Conservation (phyloP, 1,140 invertebrate species). For the Brachionus calyciflorus region DNA sequence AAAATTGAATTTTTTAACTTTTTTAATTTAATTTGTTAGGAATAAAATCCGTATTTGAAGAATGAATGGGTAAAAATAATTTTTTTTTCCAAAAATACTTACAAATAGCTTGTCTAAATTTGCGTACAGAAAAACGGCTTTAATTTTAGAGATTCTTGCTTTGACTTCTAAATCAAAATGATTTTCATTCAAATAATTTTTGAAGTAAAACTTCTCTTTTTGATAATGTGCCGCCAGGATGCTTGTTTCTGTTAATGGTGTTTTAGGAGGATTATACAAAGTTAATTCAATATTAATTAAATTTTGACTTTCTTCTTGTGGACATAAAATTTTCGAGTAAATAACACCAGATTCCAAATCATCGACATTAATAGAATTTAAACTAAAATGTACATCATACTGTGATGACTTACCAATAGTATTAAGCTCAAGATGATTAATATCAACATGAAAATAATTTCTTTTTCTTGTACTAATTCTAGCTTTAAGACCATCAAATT, state of each 20-base stretch:
- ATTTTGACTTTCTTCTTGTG: slow-evolving; percentile 37
- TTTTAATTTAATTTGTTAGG: too few species aligned
- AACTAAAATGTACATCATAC: slow-evolving; percentile 14
- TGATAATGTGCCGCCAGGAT: slow-evolving; percentile 1
- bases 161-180: slow-evolving; percentile 15
- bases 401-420: neutral
- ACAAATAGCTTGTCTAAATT: slow-evolving; percentile 17
- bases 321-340: slow-evolving; percentile 7
- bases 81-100: neutral
- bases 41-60: neutral
- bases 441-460: slow-evolving; percentile 13
- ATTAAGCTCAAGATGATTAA: neutral
- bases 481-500: slow-evolving; percentile 16
- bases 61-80: neutral
- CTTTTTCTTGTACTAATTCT: neutral
- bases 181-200: slow-evolving; percentile 31
- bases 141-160: slow-evolving; percentile 2
- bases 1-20: too few species aligned
- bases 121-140: neutral
- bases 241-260: neutral
- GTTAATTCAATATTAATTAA: slow-evolving; percentile 8
- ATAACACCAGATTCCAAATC: neutral
- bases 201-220: slow-evolving; percentile 35
- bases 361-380: slow-evolving; percentile 33
- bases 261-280: slow-evolving; percentile 28